Evolutionary conservation across 2,797 vertebrate species (phyloP), one percentile per base, ranked within the genome.

Genomic region (Lates japonicus): DNA sequence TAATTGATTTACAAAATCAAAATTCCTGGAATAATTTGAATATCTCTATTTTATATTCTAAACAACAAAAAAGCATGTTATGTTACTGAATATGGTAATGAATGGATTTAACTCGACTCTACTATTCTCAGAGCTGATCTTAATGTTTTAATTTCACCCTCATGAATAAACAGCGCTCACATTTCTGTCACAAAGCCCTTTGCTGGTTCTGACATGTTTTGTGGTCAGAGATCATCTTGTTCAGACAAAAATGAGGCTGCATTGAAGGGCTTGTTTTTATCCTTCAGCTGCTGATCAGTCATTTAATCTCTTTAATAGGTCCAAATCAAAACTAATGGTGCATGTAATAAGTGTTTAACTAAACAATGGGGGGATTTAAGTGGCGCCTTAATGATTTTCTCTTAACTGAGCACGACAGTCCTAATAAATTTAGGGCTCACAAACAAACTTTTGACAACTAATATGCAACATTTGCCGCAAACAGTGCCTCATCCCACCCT

Each of bases 251-350:
- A 75, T 5, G 20, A 75, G 74, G 54, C 71, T 31, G 60, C 74
- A 70, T 77, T 8, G n/a, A 49, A 55, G 78, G 62, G 54, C 58
- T 88, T 66, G 54, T 80, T 80, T 79, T 87, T 75, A 70, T 90
- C 89, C 90, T 74, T 79, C 62, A 80, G 88, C 88, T 74, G 65
- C 78, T 84, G 81, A 94, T 94, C 89, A 93, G 92, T 93, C 90
- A 92, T 90, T 84, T 92, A 90, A 93, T 93, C 86, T 89, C 64
- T 89, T 87, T 94, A 92, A 94, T 92, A 84, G 87, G 82, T 73
- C 76, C 71, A 66, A 88, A 91, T 94, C 84, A 90, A 93, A 91
- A 89, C 81, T 91, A 93, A 94, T 94, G 88, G 86, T 83, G 88
- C 89, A 86, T 89, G 81, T 88, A 91, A 92, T 89, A 81, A 82